Evolutionary conservation across 2,888 invertebrate species (phyloP), one percentile per base, ranked within the genome.

Genomic region (Troides helena): DNA sequence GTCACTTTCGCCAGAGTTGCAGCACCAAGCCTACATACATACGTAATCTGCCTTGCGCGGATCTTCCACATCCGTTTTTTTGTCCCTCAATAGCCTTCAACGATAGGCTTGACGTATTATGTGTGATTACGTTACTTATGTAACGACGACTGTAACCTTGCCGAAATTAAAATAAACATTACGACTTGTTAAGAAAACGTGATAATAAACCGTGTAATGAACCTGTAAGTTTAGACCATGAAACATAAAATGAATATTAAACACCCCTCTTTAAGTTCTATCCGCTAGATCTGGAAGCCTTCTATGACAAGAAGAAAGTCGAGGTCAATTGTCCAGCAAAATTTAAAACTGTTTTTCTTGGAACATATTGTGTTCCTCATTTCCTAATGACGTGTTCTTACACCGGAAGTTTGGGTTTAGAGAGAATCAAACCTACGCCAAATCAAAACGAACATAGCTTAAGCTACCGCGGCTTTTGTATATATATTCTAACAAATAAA

Each of bases 1-100:
- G 84, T 74, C 83, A 87, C 92, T 92, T 92, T 92, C 92, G 85
- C 91, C 53, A 78, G 78, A 67, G 73, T 70, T 73, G 72, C 70
- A 65, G 57, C 63, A 68, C 59, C 68, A 25, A 67, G 63, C 67
- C 77, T 80, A 81, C 79, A 80, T 81, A 81, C 83, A 82, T 80
- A 84, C 85, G 84, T 88, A 86, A 86, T 84, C 83, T 81, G 84
- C 80, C 84, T 85, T 82, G 77, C 79, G 74, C 72, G 74, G 73
- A 81, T 83, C 82, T 83, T 82, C 82, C 78, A 80, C 79, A 84
- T 87, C 88, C 88, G 86, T 80, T 80, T 79, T 78, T 75, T 30
- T 76, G 74, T 75, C 71, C 56, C 73, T 72, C 68, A 75, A 72
- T 76, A 75, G 75, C 78, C 78, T 80, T 84, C 87, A 87, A 14